Conservation (phyloP, 1,140 invertebrate genomes). For the Episyrphus balteatus region DNA sequence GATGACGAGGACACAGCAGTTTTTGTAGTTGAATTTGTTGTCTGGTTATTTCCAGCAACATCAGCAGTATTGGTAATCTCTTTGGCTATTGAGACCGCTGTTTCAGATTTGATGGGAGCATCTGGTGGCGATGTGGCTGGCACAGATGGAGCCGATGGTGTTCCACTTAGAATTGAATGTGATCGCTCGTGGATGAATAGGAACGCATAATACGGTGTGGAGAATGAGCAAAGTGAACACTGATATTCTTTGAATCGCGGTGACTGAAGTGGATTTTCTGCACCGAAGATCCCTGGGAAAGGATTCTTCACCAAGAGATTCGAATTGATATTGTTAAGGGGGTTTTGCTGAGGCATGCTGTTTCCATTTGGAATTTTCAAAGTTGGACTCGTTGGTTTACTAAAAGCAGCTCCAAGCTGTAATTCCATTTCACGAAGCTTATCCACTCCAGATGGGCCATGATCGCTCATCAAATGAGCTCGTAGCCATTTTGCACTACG, state of each 20-base stretch:
- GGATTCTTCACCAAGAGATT: constrained; percentile 15
- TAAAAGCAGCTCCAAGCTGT: constrained; percentile 14
- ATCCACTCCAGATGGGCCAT: constrained; percentile 61
- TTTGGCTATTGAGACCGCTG: constrained; percentile 5
- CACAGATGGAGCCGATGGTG: neutral
- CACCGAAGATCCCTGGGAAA: constrained; percentile 46
- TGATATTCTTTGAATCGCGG: constrained; percentile 60
- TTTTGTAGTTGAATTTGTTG: constrained; percentile 3
- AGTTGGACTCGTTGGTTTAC: constrained; percentile 40
- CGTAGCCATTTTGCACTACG: constrained; percentile 82
- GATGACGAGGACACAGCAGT: constrained; percentile 1
- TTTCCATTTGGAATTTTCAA: constrained; percentile 51
- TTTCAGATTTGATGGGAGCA: constrained; percentile 7
- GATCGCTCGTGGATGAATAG: constrained; percentile 83
- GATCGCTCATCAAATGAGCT: constrained; percentile 77
- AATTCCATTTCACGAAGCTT: constrained; percentile 56
- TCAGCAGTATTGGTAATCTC: neutral
- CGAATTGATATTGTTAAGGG: constrained; percentile 3
- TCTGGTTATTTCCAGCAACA: constrained; percentile 3
- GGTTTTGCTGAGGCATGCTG: neutral
- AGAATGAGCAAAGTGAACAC: constrained; percentile 79
- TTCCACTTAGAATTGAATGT: constrained; percentile 38
- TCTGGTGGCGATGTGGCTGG: constrained; percentile 1
- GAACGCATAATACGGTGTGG: constrained; percentile 78
- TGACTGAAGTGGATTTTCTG: constrained; percentile 37